These are phyloP conservation scores for Leptopilina clavipes DNA, from an alignment of 1,140 invertebrate species.

Conservation along the genomic window DNA sequence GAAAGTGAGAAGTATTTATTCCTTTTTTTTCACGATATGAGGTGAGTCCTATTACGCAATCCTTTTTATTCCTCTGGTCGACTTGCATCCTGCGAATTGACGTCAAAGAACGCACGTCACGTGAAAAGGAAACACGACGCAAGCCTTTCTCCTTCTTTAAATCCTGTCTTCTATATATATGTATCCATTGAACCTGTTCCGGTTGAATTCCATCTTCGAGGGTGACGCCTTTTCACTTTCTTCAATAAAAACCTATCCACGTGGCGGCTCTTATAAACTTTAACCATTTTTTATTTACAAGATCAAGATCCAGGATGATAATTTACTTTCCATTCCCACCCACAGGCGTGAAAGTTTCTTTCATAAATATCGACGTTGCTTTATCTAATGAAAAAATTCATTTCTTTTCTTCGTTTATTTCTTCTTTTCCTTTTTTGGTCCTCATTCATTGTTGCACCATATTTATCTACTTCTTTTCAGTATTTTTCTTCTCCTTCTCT, in stretches of 20 bases:
- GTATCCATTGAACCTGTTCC: conserved; percentile 46
- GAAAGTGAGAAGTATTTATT: not conserved
- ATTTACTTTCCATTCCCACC: not conserved
- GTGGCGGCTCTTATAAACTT: conserved; percentile 1
- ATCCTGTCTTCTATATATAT: conserved; percentile 42
- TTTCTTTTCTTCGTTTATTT: too few species aligned
- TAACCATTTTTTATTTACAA: conserved; percentile 36
- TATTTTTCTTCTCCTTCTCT: not conserved
- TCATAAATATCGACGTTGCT: conserved; percentile 43
- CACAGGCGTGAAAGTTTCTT: conserved; percentile 32
- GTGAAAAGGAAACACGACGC: conserved; percentile 56
- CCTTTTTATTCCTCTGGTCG: conserved; percentile 28
- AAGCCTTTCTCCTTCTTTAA: conserved; percentile 61
- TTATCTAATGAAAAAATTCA: conserved; percentile 41
- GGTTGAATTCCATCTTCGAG: conserved; percentile 37
- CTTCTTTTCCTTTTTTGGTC: too few species aligned
- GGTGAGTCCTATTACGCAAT: conserved; percentile 51
- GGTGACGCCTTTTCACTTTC: conserved; percentile 16
- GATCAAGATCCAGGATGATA: conserved; percentile 17
- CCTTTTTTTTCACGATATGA: conserved; percentile 32
- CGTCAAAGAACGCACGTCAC: conserved; percentile 54
- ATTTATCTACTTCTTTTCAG: too few species aligned
- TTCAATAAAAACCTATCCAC: conserved; percentile 9
- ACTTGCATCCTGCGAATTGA: conserved; percentile 37
- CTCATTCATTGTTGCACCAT: too few species aligned